phyloP scores from a whole-genome alignment of 1,140 invertebrate species.

The Bombus ignitus region DNA sequence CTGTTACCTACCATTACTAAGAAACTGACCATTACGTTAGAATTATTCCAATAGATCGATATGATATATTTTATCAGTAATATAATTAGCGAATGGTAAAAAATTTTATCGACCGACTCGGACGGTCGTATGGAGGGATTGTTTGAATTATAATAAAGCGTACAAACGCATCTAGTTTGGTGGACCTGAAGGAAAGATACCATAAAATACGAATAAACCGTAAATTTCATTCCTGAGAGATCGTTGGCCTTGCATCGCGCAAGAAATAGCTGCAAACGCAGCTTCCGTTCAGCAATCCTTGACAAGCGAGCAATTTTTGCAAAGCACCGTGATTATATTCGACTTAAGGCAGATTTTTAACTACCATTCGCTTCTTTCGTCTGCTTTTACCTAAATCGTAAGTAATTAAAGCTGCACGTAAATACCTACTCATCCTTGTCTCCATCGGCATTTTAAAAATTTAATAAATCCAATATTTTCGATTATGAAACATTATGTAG shows the following conservation, averaged over 20 bases:
- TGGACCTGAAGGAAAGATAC: not conserved
- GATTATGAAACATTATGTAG: not conserved
- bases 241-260: constrained; percentile 4
- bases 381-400: not conserved
- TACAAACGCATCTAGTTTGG: not conserved
- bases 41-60: too few species aligned
- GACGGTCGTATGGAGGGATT: not conserved
- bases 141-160: not conserved
- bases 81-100: too few species aligned
- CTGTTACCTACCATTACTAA: too few species aligned
- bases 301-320: constrained; percentile 13
- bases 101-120: too few species aligned
- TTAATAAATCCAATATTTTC: too few species aligned
- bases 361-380: not conserved
- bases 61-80: too few species aligned
- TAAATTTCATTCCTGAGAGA: constrained; percentile 16
- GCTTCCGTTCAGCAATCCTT: constrained; percentile 13
- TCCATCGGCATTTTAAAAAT: too few species aligned
- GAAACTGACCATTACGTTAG: too few species aligned
- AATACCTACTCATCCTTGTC: too few species aligned
- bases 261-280: constrained; percentile 11
- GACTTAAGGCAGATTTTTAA: not conserved
- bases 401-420: not conserved
- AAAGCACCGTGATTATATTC: not conserved
- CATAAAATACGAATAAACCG: not conserved